A percentile compares a stretch with the other conserved stretches of the same genome.
Evolutionary conservation across 2,797 vertebrate species (phyloP).

Genomic region (Orientallactaga sibirica): DNA sequence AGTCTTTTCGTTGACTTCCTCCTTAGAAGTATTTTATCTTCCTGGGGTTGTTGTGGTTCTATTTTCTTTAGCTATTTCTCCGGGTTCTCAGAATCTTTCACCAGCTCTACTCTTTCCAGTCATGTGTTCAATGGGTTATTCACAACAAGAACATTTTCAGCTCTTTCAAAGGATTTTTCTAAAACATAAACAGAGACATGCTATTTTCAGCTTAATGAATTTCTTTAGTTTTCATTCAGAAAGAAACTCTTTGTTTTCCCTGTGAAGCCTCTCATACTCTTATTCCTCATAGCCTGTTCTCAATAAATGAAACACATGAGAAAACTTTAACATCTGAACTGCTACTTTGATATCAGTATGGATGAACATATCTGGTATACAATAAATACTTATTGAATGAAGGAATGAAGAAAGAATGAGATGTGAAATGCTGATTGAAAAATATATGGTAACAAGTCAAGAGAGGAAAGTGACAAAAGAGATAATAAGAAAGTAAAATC

Average conservation of each 20-base stretch:
- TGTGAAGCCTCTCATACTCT: not conserved
- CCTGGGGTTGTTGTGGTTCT: not conserved
- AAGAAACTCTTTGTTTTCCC: not conserved
- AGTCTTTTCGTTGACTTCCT: not conserved
- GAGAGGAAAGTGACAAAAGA: not conserved
- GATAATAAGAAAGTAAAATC: not conserved
- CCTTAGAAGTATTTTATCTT: constrained; percentile 40
- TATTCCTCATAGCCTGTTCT: not conserved
- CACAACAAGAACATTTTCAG: not conserved
- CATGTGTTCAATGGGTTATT: not conserved
- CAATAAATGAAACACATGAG: not conserved
- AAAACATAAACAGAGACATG: constrained; percentile 29
- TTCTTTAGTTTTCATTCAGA: constrained; percentile 6
- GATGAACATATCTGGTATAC: not conserved
- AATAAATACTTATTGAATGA: constrained; percentile 29
- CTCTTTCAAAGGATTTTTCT: constrained; percentile 1
- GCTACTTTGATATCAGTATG: not conserved
- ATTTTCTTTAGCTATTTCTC: constrained; percentile 9
- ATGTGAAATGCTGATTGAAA: not conserved
- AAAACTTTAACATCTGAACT: constrained; percentile 3
- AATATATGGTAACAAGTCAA: not conserved
- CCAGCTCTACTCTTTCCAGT: not conserved
- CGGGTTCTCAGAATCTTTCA: not conserved
- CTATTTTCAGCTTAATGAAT: not conserved
- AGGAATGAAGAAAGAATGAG: constrained; percentile 8